phyloP scores from a whole-genome alignment of 2,888 invertebrate genomes.

The Stenchaetothrips biformis region DNA sequence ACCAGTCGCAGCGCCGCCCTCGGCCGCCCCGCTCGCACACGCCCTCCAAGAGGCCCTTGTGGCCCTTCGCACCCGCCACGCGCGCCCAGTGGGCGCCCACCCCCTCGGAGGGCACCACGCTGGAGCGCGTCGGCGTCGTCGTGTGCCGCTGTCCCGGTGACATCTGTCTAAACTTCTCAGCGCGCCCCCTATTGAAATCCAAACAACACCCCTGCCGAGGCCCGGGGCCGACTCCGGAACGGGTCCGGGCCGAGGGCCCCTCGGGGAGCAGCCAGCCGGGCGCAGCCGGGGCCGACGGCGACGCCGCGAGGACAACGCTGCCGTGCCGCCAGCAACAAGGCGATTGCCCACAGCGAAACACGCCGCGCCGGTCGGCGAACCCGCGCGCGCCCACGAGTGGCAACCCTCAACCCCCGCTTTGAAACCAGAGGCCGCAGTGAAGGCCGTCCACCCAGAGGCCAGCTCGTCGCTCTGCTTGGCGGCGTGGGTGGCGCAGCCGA shows the following conservation, averaged over 20 bases:
- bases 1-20: background rate
- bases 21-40: background rate
- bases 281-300: background rate
- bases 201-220: background rate
- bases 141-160: background rate
- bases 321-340: too few relatives aligned
- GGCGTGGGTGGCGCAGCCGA: too few relatives aligned
- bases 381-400: too few relatives aligned
- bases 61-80: background rate
- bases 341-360: too few relatives aligned
- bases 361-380: too few relatives aligned
- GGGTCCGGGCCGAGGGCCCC: background rate
- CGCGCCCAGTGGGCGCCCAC: background rate
- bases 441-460: too few relatives aligned
- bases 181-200: conserved; percentile 4
- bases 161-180: conserved; percentile 18
- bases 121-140: background rate
- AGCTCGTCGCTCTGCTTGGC: too few relatives aligned
- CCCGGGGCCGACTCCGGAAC: background rate
- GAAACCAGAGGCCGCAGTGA: too few relatives aligned
- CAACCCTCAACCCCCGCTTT: too few relatives aligned
- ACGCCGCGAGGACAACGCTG: background rate
- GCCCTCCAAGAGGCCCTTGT: conserved; percentile 5
- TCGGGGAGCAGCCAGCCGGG: background rate
- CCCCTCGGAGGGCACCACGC: background rate